Evolutionary conservation across 2,797 vertebrate genomes (phyloP).

Genomic region (Hipposideros larvatus): DNA sequence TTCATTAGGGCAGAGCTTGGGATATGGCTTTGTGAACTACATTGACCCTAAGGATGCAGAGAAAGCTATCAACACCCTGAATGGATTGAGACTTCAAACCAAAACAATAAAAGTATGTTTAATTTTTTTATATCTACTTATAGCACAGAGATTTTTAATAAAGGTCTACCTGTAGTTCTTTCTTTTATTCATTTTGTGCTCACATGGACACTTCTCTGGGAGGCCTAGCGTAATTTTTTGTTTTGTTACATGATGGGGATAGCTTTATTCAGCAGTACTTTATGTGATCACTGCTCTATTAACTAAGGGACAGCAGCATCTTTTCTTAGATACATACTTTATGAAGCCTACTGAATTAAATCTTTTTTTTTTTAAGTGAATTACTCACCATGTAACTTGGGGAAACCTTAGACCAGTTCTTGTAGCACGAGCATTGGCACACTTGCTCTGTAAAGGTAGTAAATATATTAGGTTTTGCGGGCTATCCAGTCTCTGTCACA

Average conservation of each 20-base stretch:
- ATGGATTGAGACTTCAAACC: slow-evolving; percentile 98
- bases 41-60: slow-evolving; percentile 98
- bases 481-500: not conserved
- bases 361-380: not conserved
- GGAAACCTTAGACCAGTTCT: not conserved
- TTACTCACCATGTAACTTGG: not conserved
- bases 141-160: slow-evolving; percentile 24
- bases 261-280: not conserved
- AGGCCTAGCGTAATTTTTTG: not conserved
- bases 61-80: slow-evolving; percentile 99
- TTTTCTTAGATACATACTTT: not conserved
- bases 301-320: not conserved
- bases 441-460: not conserved
- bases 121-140: not conserved
- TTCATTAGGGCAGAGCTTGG: slow-evolving; percentile 96
- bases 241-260: not conserved
- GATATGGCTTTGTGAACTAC: slow-evolving; percentile 99
- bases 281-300: not conserved
- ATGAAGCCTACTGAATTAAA: not conserved
- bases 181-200: slow-evolving; percentile 15
- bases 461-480: not conserved
- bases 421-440: not conserved
- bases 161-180: slow-evolving; percentile 30
- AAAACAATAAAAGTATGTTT: slow-evolving; percentile 99
- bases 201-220: not conserved